Conservation (phyloP, 2,797 vertebrate species). For the Crocidura indochinensis region DNA sequence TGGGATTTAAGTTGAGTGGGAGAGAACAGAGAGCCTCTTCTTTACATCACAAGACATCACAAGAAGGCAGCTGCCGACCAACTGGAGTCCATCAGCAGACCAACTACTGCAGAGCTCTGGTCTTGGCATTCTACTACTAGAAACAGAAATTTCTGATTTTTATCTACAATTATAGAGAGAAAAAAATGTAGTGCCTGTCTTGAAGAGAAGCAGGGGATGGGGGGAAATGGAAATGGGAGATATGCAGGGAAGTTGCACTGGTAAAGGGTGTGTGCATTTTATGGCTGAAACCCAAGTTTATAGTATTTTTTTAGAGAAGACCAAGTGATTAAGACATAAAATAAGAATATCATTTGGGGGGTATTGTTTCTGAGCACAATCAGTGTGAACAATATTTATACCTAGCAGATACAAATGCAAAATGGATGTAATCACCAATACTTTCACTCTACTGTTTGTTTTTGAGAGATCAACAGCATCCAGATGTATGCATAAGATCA, state of each 20-base stretch:
- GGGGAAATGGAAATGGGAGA: no score
- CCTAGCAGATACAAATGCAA: no score
- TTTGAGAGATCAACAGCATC: neutral
- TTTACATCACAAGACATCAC: neutral
- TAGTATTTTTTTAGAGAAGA: neutral
- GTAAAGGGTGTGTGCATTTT: no score
- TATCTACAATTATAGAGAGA: no score
- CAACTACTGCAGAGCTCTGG: no score
- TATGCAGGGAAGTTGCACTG: no score
- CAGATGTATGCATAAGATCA: neutral
- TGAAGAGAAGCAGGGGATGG: no score
- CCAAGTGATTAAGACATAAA: neutral
- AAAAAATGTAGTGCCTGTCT: no score
- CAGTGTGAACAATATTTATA: neutral
- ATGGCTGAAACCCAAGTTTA: neutral
- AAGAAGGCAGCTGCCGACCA: neutral
- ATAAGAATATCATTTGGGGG: conserved; percentile 6
- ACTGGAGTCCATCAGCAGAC: neutral
- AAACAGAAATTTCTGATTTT: no score
- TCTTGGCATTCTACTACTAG: neutral
- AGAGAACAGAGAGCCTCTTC: neutral
- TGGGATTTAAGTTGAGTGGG: neutral
- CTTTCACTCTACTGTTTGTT: conserved; percentile 60
- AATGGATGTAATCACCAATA: no score
- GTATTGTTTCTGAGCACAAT: neutral